Conservation (phyloP, 2,797 vertebrate genomes). For the Sylvia borin region DNA sequence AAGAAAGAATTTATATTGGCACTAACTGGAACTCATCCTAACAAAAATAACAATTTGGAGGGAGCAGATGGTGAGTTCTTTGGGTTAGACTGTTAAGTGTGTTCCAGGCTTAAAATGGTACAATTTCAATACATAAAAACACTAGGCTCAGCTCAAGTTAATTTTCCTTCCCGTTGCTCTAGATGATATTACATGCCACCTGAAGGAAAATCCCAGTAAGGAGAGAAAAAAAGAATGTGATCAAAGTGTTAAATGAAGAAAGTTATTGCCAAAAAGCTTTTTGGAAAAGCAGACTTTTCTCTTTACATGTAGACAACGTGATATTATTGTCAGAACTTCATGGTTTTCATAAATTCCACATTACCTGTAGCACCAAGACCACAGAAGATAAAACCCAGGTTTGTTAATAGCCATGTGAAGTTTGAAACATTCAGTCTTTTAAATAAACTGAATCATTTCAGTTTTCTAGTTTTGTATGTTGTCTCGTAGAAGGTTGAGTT, state of each 20-base stretch:
- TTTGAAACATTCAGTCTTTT: not conserved
- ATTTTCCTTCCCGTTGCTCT: not conserved
- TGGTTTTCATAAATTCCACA: not conserved
- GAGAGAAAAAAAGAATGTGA: not conserved
- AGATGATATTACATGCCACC: not conserved
- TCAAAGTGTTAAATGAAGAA: not conserved
- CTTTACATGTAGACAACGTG: rapidly evolving
- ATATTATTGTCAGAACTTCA: not conserved
- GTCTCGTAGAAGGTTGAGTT: not conserved
- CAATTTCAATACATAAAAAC: not conserved
- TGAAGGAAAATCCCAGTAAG: not conserved
- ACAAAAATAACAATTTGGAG: not conserved
- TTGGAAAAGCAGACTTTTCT: not conserved
- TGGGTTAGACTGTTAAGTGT: not conserved
- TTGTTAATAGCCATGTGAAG: not conserved
- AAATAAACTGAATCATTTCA: not conserved
- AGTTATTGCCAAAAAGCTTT: not conserved
- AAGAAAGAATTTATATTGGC: not conserved
- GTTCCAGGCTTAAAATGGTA: not conserved
- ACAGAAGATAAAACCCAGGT: not conserved
- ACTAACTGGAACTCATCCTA: not conserved
- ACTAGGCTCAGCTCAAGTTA: not conserved
- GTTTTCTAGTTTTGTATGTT: not conserved
- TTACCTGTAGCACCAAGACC: not conserved
- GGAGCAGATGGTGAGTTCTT: rapidly evolving